Evolutionary conservation across 2,797 vertebrate species (phyloP).

Genomic region (Tokudaia tokunoshimensis): DNA sequence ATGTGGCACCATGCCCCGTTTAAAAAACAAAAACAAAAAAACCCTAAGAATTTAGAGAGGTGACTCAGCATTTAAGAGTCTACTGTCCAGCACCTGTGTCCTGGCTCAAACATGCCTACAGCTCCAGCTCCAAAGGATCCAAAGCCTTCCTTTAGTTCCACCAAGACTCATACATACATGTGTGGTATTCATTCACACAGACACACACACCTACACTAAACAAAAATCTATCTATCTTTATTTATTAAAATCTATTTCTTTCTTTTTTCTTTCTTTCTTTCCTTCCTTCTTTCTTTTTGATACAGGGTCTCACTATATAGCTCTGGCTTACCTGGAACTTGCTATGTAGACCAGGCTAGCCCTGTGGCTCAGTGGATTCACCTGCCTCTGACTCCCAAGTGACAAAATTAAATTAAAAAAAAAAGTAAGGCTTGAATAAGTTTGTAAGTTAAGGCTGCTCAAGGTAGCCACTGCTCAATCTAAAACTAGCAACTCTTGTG

Average conservation of each 20-base stretch:
- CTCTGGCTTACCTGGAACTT: no score
- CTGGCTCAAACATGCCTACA: background rate
- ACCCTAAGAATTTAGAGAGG: background rate
- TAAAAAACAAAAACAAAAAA: background rate
- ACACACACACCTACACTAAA: background rate
- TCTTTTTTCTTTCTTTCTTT: no score
- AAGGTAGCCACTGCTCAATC: background rate
- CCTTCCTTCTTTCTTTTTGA: no score
- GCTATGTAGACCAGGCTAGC: no score
- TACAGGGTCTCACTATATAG: no score
- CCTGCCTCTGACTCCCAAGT: background rate
- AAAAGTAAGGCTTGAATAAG: background rate
- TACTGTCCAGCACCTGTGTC: background rate
- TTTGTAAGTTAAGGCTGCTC: background rate
- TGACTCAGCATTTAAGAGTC: background rate
- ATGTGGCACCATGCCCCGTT: background rate
- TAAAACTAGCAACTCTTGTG: background rate
- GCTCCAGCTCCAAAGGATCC: background rate
- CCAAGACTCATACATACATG: background rate
- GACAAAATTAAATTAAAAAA: background rate
- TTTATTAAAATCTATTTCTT: no score
- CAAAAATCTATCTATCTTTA: background rate
- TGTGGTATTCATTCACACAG: background rate
- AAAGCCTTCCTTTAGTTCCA: background rate
- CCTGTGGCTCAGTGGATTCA: no score